Percentiles rank a stretch among this genome's conserved stretches.
These are phyloP conservation scores for Oryzias melastigma DNA, from an alignment of 2,113 vertebrate genomes.

Conservation along the genomic window DNA sequence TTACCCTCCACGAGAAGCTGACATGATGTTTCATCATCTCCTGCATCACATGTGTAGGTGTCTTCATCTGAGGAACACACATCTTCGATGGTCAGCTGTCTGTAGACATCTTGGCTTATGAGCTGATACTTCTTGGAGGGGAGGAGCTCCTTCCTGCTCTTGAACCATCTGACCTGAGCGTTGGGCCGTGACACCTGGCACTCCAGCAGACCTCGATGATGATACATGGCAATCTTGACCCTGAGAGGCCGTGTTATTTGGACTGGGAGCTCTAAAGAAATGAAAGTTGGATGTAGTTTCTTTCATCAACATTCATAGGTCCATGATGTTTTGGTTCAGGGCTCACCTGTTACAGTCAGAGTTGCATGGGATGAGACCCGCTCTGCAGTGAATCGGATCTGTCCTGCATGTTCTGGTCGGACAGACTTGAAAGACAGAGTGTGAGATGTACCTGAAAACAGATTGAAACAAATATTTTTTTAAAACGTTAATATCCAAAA, in stretches of 20 bases:
- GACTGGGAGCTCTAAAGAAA: constrained; percentile 85
- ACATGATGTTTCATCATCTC: constrained; percentile 86
- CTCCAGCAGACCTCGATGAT: constrained; percentile 86
- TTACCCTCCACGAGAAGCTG: constrained; percentile 94
- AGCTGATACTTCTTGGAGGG: constrained; percentile 82
- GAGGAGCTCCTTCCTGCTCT: constrained; percentile 74
- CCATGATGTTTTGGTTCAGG: neutral
- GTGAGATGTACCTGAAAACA: constrained; percentile 81
- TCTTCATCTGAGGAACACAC: constrained; percentile 88
- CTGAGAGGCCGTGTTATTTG: constrained; percentile 86
- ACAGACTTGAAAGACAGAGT: constrained; percentile 79
- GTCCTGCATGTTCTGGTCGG: constrained; percentile 84
- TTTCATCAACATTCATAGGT: neutral
- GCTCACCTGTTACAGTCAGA: constrained; percentile 87
- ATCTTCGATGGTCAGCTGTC: constrained; percentile 87
- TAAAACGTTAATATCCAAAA: no score
- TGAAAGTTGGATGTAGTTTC: neutral
- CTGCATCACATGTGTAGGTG: constrained; percentile 89
- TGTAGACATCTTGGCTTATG: constrained; percentile 85
- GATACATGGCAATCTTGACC: constrained; percentile 93
- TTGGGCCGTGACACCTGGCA: constrained; percentile 91
- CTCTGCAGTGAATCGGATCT: constrained; percentile 90
- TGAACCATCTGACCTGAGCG: constrained; percentile 89
- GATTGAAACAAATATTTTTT: neutral
- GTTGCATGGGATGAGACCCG: constrained; percentile 85